Base-by-base conservation (phyloP, 2,888 invertebrate genomes). In the Gastracanthus pulcherrimus region DNA sequence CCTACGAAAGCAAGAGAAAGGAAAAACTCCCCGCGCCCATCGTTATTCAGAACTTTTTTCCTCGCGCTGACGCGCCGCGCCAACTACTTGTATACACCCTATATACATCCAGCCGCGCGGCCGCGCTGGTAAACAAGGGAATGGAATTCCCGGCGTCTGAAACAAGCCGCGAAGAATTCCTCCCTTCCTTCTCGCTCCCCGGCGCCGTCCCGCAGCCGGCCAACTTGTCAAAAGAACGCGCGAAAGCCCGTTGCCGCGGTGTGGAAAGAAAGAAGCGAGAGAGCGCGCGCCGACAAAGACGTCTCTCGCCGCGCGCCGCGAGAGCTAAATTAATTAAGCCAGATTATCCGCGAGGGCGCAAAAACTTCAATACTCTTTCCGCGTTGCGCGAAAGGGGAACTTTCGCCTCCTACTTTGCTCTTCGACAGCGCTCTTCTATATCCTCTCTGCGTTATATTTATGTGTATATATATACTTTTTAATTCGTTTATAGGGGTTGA, bases 291-390 rank as follows among this genome's bases (percentile, higher is more conserved):
- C 36, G 74, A 60, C 41, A 71, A 78, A 70, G 62, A 66, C 41
- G 45, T 16, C 19, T 55, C 34, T 51, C n/a, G 36, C 38, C 26
- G 11, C 58, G 13, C 7, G 48, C 38, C 62, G 23, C 55, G 55
- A 58, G 77, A 85, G 86, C 87, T 85, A 87, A 87, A 88, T 88
- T 87, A 88, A 88, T 87, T 87, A 87, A 87, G 85, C 83, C 82
- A 84, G 86, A 86, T 87, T 86, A 88, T 86, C 86, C 84, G 76
- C 84, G 83, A 82, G 84, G 82, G 86, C 83, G 85, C 82, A 70
- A 80, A 78, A 84, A 86, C 84, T 86, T 88, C 86, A 84, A 87
- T 87, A 84, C 84, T 82, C 69, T 34, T 41, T 76, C n/a, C 26
- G 11, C 75, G 34, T 34, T 41, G 31, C 23, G 31, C 23, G 23